Evolutionary conservation across 2,888 invertebrate genomes (phyloP).

Genomic region (Aquatica leii): DNA sequence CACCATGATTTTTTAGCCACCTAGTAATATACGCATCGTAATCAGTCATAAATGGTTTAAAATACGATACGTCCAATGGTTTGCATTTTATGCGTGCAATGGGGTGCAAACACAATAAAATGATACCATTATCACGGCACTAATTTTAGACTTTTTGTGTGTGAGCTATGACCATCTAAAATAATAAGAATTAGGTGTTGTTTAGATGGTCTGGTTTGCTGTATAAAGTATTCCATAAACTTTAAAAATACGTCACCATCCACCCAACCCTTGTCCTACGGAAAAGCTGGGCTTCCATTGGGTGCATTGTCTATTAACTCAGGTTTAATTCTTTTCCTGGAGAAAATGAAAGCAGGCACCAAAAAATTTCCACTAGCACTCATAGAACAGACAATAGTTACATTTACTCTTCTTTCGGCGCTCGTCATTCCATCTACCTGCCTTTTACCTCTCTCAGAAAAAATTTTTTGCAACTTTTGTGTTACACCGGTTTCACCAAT

Average conservation of each 20-base stretch:
- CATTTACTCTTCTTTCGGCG: conserved; percentile 3
- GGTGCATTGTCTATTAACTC: neutral
- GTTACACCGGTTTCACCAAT: neutral
- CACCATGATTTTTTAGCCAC: neutral
- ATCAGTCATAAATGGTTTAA: neutral
- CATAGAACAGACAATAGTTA: neutral
- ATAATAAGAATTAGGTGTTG: conserved; percentile 15
- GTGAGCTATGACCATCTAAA: neutral
- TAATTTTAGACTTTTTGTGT: conserved; percentile 1
- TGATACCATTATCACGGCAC: neutral
- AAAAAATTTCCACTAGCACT: conserved; percentile 7
- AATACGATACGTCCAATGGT: neutral
- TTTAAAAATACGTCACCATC: conserved; percentile 15
- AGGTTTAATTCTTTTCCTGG: conserved; percentile 4
- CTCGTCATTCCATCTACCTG: neutral
- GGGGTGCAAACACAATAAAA: neutral
- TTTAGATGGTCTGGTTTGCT: conserved; percentile 26
- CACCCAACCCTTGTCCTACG: neutral
- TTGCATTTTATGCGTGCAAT: neutral
- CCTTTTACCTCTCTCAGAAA: conserved; percentile 1
- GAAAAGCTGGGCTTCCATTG: conserved; percentile 2
- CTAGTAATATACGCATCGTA: neutral
- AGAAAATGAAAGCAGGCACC: conserved; percentile 1
- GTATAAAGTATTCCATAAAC: conserved; percentile 32
- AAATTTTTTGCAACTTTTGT: neutral